Evolutionary conservation across 2,888 invertebrate species (phyloP).

Genomic region (Drosophila helvetica): DNA sequence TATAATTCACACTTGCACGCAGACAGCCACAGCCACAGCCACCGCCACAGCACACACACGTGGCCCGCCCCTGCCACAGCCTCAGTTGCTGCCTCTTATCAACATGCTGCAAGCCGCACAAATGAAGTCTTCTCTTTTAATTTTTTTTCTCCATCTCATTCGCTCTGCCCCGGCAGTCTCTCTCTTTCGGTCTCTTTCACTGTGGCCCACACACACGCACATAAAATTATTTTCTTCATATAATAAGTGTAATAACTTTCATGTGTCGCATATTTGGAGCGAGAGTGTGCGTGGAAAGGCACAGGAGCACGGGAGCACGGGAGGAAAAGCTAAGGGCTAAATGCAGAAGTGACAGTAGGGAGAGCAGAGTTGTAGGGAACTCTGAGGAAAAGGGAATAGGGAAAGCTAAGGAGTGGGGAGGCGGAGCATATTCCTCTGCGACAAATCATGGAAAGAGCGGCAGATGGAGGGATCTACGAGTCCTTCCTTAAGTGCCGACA

Average conservation of each 20-base stretch:
- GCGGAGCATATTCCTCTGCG: neutral
- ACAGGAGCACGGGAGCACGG: neutral
- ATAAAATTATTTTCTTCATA: constrained; percentile 78
- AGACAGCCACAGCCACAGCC: constrained; percentile 13
- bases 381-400: neutral
- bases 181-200: neutral
- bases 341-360: no score
- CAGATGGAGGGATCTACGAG: neutral
- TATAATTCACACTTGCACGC: constrained; percentile 63
- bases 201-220: constrained; percentile 27
- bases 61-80: constrained; percentile 46
- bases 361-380: neutral
- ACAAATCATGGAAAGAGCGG: neutral
- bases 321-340: no score
- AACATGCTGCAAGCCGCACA: constrained; percentile 71
- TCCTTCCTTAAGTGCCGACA: neutral
- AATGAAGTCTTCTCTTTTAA: constrained; percentile 80
- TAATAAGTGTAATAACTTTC: constrained; percentile 81
- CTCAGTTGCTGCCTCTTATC: constrained; percentile 62
- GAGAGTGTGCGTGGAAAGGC: constrained; percentile 4
- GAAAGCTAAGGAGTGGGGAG: neutral
- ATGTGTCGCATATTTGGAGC: constrained; percentile 58
- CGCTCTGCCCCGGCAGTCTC: neutral
- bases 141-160: constrained; percentile 43
- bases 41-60: constrained; percentile 8